Percentiles rank a stretch among this genome's conserved stretches.
These are phyloP conservation scores for Eumeta japonica DNA, from an alignment of 1,140 invertebrate species.

Conservation along the genomic window DNA sequence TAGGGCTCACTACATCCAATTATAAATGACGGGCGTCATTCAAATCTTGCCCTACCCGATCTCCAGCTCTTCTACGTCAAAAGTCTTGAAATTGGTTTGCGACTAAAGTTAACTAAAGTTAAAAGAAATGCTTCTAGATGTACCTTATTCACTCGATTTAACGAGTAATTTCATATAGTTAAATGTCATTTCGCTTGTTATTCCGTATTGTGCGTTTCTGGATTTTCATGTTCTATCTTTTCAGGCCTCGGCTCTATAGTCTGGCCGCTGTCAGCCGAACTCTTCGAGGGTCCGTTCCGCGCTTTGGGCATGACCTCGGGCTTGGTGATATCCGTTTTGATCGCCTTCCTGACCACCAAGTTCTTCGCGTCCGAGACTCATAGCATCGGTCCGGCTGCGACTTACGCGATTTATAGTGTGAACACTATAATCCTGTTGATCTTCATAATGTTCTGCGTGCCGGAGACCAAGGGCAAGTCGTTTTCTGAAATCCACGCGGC, in stretches of 20 bases:
- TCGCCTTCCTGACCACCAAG: slow-evolving; percentile 62
- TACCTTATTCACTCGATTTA: too few species aligned
- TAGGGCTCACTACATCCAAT: too few species aligned
- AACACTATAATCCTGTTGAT: slow-evolving; percentile 55
- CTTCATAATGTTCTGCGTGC: slow-evolving; percentile 56
- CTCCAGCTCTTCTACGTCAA: too few species aligned
- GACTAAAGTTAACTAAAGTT: too few species aligned
- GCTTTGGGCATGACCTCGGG: slow-evolving; percentile 19
- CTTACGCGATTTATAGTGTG: slow-evolving; percentile 63
- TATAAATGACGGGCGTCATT: too few species aligned
- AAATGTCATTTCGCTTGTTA: too few species aligned
- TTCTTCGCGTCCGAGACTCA: slow-evolving; percentile 55
- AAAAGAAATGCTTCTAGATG: too few species aligned
- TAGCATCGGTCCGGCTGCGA: slow-evolving; percentile 53
- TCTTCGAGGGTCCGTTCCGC: slow-evolving; percentile 30
- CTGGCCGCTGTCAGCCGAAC: slow-evolving; percentile 28
- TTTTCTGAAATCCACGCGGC: slow-evolving; percentile 54
- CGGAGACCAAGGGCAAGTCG: slow-evolving; percentile 63
- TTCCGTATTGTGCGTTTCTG: too few species aligned
- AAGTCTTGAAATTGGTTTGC: too few species aligned
- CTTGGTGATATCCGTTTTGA: slow-evolving; percentile 53
- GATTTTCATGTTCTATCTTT: too few species aligned
- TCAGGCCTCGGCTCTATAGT: slow-evolving; percentile 32
- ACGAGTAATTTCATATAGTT: too few species aligned
- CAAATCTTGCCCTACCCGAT: too few species aligned